Base-by-base conservation (phyloP, 2,888 invertebrate genomes). In the Meandrusa payeni region DNA sequence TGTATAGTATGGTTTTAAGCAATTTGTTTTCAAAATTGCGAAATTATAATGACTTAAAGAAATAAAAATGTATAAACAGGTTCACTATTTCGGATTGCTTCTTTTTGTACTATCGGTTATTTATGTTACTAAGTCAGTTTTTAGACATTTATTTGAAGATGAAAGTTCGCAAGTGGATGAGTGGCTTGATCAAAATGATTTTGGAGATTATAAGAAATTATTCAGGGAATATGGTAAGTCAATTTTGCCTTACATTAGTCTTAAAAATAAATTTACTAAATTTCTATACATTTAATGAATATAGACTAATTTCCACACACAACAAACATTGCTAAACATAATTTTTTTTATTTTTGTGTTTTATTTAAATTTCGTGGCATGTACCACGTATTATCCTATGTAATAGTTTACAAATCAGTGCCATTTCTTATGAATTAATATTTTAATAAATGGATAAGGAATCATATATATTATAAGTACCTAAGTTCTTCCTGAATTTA, bases 111-210 rank as follows among this genome's bases (percentile, higher is more conserved):
- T 76, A 64, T 70, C 69, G 29, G 50, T 83, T 45, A 57, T 79
- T 57, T 83, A 79, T 61, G 65, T 78, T 40, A 66, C 76, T 34
- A 69, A 70, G 51, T 61, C 73, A 51, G 72, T 77, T 51, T 63
- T 83, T 52, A 75, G 76, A 41, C 77, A 81, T 49, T 72, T 79
- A 55, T 76, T 83, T 54, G 77, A 89, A 61, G 90, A 90, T 60
- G 90, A 90, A 56, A 76, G 85, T 54, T 87, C 86, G 24, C 90
- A 92, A 75, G 92, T 94, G 42, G 93, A 93, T 60, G 88, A 90
- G 65, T 95, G 95, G 95, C 80, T 95, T 51, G 91, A 92, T 44
- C 91, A 93, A 66, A 93, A 93, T 68, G 91, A 93, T 52, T 88
- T 95, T 48, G 89, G 90, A 19, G 89, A 92, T 51, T 93, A 92